Evolutionary conservation across 2,888 invertebrate species (phyloP), one percentile per base, ranked within the genome.

Genomic region (Pyrrhia umbra): DNA sequence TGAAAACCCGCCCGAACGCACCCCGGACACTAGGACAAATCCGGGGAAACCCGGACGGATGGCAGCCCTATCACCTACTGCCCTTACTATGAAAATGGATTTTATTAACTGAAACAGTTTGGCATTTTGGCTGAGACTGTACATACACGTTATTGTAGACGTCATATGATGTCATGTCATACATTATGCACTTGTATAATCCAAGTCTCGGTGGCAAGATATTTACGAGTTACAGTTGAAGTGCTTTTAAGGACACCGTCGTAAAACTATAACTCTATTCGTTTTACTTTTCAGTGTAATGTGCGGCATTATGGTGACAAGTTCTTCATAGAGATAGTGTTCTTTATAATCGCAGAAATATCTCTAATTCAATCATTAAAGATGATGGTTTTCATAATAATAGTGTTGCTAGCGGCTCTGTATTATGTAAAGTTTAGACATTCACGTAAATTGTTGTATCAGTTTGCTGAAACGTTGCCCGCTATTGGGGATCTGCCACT

Each of bases 391-490:
- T 51, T 88, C 20, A 21, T 82, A 10, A 40, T 88, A 34, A 50
- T 90, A n/a, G 58, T 85, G 47, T 40, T 90, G 2, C 49, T 88
- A 9, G 72, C 68, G 18, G n/a, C 84, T 21, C 27, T 85, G 10
- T 91, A 88, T 75, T 92, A 92, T 56, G 42, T 85, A 13, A 80
- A 88, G 61, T 92, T 86, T 69, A 84, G 92, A 18, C 74, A 80
- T 23, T 80, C 83, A 6, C 86, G 92, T 5, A 85, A 84, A 61
- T 67, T 82, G 3, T 55, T 93, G 1, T 91, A 91, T 68, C 82
- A 88, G 2, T 80, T 93, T 23, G 83, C 90, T 5, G 77, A 87
- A 56, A 79, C 59, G 10, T 59, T 92, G 15, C 88, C 90, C 0
- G 80, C 80, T 46, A 70, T 82, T 6, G 92, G 90, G 2, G 71